These are phyloP conservation scores for Ammospiza caudacuta DNA, from an alignment of 2,113 vertebrate species.

Conservation along the genomic window DNA sequence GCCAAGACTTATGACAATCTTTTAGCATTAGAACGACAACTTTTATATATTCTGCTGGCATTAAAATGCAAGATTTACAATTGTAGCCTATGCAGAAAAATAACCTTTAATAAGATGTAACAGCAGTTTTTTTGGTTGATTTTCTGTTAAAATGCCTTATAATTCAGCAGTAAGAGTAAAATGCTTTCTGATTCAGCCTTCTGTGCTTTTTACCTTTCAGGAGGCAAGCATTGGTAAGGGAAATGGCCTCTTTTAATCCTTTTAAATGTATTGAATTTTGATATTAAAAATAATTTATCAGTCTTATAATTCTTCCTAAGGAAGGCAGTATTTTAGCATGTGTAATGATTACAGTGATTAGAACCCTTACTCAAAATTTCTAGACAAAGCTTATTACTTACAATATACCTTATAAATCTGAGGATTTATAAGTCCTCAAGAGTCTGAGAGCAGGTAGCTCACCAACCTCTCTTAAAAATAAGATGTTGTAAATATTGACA, in stretches of 20 bases:
- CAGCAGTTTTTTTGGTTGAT: background rate
- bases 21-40: background rate
- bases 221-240: background rate
- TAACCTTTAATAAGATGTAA: background rate
- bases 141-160: background rate
- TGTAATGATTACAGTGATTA: background rate
- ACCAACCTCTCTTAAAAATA: background rate
- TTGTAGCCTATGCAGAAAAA: background rate
- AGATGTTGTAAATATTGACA: background rate
- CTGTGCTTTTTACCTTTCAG: background rate
- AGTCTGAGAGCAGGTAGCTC: background rate
- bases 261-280: background rate
- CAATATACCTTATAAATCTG: background rate
- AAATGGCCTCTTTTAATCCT: background rate
- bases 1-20: background rate
- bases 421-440: background rate
- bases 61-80: background rate
- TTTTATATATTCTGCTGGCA: background rate
- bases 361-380: background rate
- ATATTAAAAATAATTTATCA: background rate
- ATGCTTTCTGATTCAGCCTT: background rate
- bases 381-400: background rate
- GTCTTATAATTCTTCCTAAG: background rate
- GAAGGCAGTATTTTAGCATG: background rate
- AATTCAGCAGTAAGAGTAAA: background rate